Base-by-base conservation (phyloP, 2,113 vertebrate species). In the Aphelocoma coerulescens region DNA sequence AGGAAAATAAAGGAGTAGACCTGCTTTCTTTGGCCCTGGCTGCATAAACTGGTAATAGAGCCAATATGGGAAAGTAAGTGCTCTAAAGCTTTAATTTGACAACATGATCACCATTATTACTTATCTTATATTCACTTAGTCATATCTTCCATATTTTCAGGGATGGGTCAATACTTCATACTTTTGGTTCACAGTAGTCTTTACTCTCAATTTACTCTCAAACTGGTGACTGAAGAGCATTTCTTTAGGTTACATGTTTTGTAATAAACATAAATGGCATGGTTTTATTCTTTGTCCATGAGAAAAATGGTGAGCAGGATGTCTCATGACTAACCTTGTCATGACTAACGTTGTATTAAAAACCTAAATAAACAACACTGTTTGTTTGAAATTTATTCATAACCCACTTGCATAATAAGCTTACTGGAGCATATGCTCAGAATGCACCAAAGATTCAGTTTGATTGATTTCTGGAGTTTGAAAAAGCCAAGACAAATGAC, bases 201-300 rank as follows among this genome's bases (percentile, higher is more conserved):
- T 95, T 76, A 61, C 20, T 95, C 43, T 84, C 51, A 59, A 71
- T 86, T 81, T 89, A 26, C 16, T 71, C 44, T 57, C 48, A 75
- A 39, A 89, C 10, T n/a, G 52, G 37, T 7, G 7, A 66, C 22
- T 80, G 33, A 67, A 69, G 28, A 19, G 10, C 39, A 26, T 86
- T 87, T 88, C 32, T 72, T 74, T 30, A 69, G 16, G 57, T 46
- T 84, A 20, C 17, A 6, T 55, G 17, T 78, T 79, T 85, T 33
- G 19, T 73, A 44, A 62, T 49, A 76, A 51, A 84, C 0, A 0
- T n/a, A 37, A 65, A 80, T 8, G 1, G 1, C 1, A 3, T 44
- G 17, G 18, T 16, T 93, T 17, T 61, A 12, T 44, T 66, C 27
- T 63, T 51, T 72, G 5, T 27, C 41, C 73, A 13, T 6, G 3